Base-by-base conservation (phyloP, 2,113 vertebrate genomes). In the Tauraco erythrolophus region DNA sequence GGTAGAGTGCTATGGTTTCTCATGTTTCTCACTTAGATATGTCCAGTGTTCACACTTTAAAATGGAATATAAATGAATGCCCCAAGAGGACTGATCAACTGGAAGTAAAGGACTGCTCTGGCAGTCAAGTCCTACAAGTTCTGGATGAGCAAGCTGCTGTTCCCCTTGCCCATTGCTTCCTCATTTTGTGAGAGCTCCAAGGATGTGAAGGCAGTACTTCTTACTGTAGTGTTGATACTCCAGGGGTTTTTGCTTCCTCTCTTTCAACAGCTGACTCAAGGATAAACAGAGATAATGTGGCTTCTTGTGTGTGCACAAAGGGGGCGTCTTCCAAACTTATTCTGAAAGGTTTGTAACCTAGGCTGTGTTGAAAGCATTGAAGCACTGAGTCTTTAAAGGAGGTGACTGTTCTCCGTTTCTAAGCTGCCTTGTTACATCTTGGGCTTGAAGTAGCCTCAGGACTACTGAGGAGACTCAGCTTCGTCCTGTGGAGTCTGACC, bases 161-260 rank as follows among this genome's bases (percentile, higher is more conserved):
- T 92, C 8, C 3, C 30, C 6, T 10, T 78, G 33, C 17, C 54
- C 6, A 7, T 50, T 3, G 2, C 5, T 23, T 7, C 46, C 31
- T 43, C 7, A 8, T 50, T 74, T 50, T 3, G 3, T 4, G 60
- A 84, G 51, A 37, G 33, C 33, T 87, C 27, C 15, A 14, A 35
- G 65, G 33, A 39, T 0, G 3, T 6, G 57, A 51, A n/a, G 39
- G 5, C 7, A 28, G 5, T 0, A 0, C 8, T 70, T 30, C 10
- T 43, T 27, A 4, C 39, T 19, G 19, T 57, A 28, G 14, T 35
- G 31, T 66, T 0, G 6, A 30, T 43, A 19, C 33, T 33, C 16
- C 3, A 1, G 37, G 23, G 13, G 1, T 35, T 68, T 82, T 39
- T 68, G 13, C 46, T 85, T 43, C 19, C 7, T 24, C 9, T 45